phyloP scores from a whole-genome alignment of 2,797 vertebrate genomes.

The Hylomyscus alleni region DNA sequence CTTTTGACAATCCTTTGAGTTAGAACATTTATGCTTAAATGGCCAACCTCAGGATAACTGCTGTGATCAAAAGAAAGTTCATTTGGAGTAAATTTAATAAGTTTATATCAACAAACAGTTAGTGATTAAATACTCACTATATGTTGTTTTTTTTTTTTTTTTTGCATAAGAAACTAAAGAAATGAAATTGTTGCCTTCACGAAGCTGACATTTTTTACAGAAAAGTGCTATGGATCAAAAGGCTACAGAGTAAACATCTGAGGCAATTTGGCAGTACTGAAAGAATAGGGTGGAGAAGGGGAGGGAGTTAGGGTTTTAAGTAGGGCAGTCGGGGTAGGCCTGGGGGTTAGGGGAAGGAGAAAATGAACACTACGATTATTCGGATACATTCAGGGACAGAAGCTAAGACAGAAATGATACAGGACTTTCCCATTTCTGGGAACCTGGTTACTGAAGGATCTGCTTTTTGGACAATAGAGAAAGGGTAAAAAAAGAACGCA shows the following conservation, averaged over 20 bases:
- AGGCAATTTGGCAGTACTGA: neutral
- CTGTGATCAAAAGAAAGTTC: neutral
- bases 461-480: neutral
- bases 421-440: neutral
- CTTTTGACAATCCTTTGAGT: neutral
- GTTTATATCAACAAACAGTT: neutral
- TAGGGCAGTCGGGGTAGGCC: neutral
- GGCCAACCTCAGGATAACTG: neutral
- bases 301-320: neutral
- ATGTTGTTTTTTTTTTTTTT: neutral
- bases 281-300: accelerated
- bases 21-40: neutral
- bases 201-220: neutral
- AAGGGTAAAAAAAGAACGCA: neutral
- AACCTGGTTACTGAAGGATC: neutral
- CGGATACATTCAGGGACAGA: neutral
- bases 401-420: neutral
- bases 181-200: neutral
- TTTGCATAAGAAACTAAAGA: neutral
- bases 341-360: neutral
- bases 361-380: neutral
- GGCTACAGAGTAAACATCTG: neutral
- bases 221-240: neutral
- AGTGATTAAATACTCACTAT: neutral
- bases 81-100: neutral